phyloP scores from a whole-genome alignment of 2,888 invertebrate genomes.

The Periphyllus acericola region DNA sequence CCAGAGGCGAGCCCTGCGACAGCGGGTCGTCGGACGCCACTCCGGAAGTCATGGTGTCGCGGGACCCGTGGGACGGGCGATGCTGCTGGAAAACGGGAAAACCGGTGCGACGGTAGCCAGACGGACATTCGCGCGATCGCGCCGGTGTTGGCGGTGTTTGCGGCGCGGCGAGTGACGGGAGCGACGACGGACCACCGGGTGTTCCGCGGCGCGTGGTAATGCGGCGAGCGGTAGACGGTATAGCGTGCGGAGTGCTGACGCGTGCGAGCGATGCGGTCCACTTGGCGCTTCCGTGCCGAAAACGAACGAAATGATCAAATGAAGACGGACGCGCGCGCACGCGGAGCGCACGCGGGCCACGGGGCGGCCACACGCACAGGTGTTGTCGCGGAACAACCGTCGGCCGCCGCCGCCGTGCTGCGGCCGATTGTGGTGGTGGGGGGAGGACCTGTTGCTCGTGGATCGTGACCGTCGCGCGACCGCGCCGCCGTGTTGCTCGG shows the following conservation, averaged over 20 bases:
- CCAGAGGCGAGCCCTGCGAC: constrained; percentile 25
- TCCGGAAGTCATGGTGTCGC: constrained; percentile 46
- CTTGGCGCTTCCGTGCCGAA: constrained; percentile 56
- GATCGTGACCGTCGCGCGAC: constrained; percentile 46
- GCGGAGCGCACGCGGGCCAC: constrained; percentile 26
- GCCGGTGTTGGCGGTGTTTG: background rate
- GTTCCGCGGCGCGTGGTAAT: constrained; percentile 49
- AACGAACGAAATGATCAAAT: constrained; percentile 16
- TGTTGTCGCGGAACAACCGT: background rate
- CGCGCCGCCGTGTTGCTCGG: background rate
- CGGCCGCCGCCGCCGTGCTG: background rate
- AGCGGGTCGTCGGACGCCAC: constrained; percentile 17
- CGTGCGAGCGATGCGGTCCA: background rate
- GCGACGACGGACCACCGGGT: constrained; percentile 23
- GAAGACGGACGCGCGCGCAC: constrained; percentile 31
- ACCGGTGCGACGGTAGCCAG: background rate
- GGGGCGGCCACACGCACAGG: constrained; percentile 52
- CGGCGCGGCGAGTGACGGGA: background rate
- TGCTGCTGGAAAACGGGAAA: background rate
- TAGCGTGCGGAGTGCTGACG: background rate
- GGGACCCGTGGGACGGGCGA: too few species aligned
- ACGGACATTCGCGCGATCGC: background rate
- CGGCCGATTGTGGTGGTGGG: background rate
- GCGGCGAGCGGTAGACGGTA: background rate
- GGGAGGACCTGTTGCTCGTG: constrained; percentile 53